Conservation (phyloP, 1,140 invertebrate genomes). For the Listronotus oregonensis region DNA sequence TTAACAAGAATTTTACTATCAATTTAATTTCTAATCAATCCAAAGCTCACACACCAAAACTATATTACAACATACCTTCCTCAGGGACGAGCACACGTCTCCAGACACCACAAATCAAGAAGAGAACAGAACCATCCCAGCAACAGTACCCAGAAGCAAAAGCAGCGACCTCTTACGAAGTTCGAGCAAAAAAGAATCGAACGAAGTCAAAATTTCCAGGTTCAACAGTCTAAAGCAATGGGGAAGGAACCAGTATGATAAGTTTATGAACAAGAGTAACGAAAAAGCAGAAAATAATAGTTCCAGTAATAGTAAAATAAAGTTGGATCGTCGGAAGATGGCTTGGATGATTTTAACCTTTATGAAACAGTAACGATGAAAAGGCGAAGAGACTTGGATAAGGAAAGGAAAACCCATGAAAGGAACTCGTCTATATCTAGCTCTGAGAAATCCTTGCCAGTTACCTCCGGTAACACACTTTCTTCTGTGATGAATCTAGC, state of each 20-base stretch:
- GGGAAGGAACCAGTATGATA: slow-evolving; percentile 76
- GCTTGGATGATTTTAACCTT: slow-evolving; percentile 64
- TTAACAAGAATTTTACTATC: neutral
- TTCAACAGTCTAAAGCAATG: slow-evolving; percentile 82
- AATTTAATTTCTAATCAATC: neutral
- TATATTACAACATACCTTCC: slow-evolving; percentile 28
- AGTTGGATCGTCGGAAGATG: slow-evolving; percentile 37
- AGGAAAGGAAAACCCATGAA: slow-evolving; percentile 65
- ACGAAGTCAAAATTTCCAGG: slow-evolving; percentile 70
- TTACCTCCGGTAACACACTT: slow-evolving; percentile 61
- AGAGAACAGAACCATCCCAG: slow-evolving; percentile 29
- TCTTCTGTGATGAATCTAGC: slow-evolving; percentile 62
- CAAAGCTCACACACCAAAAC: slow-evolving; percentile 19
- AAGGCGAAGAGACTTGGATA: slow-evolving; percentile 60
- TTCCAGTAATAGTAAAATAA: slow-evolving; percentile 33
- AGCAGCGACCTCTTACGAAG: slow-evolving; percentile 69
- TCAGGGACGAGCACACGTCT: slow-evolving; percentile 47
- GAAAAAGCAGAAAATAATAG: slow-evolving; percentile 33
- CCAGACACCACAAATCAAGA: slow-evolving; percentile 33
- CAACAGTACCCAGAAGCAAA: slow-evolving; percentile 59
- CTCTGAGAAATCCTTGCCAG: slow-evolving; percentile 68
- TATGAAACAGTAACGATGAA: slow-evolving; percentile 68
- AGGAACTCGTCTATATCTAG: slow-evolving; percentile 74
- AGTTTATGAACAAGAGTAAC: slow-evolving; percentile 67
- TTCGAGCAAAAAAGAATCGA: slow-evolving; percentile 62